Evolutionary conservation across 1,140 invertebrate species (phyloP), one percentile per base, ranked within the genome.

Genomic region (Rhysida immarginata): DNA sequence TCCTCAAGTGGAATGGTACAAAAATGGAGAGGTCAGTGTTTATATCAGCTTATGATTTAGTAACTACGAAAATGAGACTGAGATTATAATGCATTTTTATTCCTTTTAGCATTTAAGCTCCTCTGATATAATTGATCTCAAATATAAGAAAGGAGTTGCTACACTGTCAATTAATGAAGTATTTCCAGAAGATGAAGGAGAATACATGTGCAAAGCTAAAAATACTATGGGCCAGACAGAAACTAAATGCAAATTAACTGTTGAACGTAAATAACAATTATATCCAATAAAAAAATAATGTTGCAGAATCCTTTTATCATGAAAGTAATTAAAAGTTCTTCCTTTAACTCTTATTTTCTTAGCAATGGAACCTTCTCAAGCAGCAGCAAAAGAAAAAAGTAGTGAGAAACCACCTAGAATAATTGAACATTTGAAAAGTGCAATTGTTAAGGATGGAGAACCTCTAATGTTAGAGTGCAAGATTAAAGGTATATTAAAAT

Each of bases 111-210:
- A 72, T 13, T 70, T 90, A 27, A 78, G 77, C 52, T 88, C 85
- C 1, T 85, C 82, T 0, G 83, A 92, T 71, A 82, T 92, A 26
- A 77, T 94, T 58, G 87, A 92, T 68, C 74, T 95, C 20, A 93
- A 91, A 72, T 94, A 94, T 67, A 87, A 87, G 68, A 86, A 84
- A 64, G 84, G 88, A 25, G 75, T 87, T 43, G 89, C 89, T 0
- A 84, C 82, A 29, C 71, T 95, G 20, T 81, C 81, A 20, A 94
- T 95, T 60, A 84, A 83, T 59, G 90, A 95, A 75, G 81, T 93
- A 53, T 94, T 90, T 76, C 90, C 89, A 1, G 90, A 94, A 74
- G 91, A 96, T 70, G 90, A 90, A 68, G 91, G 89, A 26, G 77
- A 81, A 55, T 95, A 91, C 66, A 76, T 79, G 3, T 92, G 91